Evolutionary conservation across 2,113 vertebrate species (phyloP).

Genomic region (Caracal caracal): DNA sequence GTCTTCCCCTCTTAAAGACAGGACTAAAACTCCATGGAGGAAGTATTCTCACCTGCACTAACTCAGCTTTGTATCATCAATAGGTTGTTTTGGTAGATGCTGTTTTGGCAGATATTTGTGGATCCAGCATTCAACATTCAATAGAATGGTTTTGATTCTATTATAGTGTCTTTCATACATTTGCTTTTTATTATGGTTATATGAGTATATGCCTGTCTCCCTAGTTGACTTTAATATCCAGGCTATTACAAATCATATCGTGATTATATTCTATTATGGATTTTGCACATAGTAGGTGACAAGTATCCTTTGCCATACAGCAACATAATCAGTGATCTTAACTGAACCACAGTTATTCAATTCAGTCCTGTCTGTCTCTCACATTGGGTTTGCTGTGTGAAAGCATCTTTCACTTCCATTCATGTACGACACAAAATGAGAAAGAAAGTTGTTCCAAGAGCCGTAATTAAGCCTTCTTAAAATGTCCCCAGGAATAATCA

Average conservation of each 20-base stretch:
- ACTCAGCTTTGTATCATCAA: not conserved
- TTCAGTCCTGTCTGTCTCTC: not conserved
- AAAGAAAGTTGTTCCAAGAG: slow-evolving; percentile 53
- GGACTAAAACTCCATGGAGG: not conserved
- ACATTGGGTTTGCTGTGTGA: not conserved
- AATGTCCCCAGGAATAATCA: slow-evolving; percentile 58
- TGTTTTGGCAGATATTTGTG: not conserved
- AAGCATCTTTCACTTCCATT: not conserved
- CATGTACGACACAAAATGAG: not conserved
- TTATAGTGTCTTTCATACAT: not conserved
- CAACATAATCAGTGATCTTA: not conserved
- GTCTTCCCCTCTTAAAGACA: not conserved
- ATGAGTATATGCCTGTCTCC: not conserved
- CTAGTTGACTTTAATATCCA: not conserved
- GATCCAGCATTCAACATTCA: not conserved
- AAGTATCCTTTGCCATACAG: not conserved
- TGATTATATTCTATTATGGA: not conserved
- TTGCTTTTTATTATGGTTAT: not conserved
- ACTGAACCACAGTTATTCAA: not conserved
- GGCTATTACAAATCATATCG: not conserved
- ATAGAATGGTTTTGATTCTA: not conserved
- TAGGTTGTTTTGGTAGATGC: not conserved
- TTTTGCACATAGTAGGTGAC: not conserved
- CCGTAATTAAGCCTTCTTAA: slow-evolving; percentile 58
- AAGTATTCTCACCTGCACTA: not conserved